Base-by-base conservation (phyloP, 2,888 invertebrate genomes). In the Halictus quadricinctus region DNA sequence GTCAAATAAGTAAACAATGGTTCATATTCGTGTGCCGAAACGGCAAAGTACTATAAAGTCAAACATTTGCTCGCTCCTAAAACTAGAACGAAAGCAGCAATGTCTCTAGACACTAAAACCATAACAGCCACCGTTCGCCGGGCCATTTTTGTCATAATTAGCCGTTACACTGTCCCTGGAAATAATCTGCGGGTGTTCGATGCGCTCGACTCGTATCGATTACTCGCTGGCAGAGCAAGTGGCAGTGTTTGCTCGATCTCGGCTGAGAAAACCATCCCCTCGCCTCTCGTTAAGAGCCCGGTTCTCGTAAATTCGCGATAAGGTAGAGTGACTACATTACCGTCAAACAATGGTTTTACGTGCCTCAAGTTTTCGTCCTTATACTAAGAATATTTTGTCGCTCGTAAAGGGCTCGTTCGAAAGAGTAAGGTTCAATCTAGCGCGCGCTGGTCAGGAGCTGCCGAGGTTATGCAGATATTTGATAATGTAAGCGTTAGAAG, bases 161-260 rank as follows among this genome's bases (percentile, higher is more conserved):
- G 25, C 15, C 48, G 36, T 48, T 72, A 50, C 21, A 72, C n/a
- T 29, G 46, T 21, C 18, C 29, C 18, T 29, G 46, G 18, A 72
- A 50, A 64, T 76, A 69, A 21, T 64, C 46, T 29, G 46, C 21
- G 18, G 12, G 13, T 60, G 21, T 76, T 29, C 75, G 21, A 41
- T 46, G 18, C 25, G 48, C 7, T 60, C 60, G 60, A 46, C 75
- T 43, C 60, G 75, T 46, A 64, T 64, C 46, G 72, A 72, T 72
- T 72, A 21, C 12, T 29, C 21, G 46, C 21, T 46, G 60, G 60
- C 60, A 36, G 7, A 29, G 60, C 64, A 64, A 76, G 43, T 29
- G 15, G 60, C 46, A 60, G 18, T 60, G 29, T 60, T 75, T 43
- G 75, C 25, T 6, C 13, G 25, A 46, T 60, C 46, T 41, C 43